Evolutionary conservation across 1,140 invertebrate species (phyloP), one percentile per base, ranked within the genome.

Genomic region (Heliconius nattereri): DNA sequence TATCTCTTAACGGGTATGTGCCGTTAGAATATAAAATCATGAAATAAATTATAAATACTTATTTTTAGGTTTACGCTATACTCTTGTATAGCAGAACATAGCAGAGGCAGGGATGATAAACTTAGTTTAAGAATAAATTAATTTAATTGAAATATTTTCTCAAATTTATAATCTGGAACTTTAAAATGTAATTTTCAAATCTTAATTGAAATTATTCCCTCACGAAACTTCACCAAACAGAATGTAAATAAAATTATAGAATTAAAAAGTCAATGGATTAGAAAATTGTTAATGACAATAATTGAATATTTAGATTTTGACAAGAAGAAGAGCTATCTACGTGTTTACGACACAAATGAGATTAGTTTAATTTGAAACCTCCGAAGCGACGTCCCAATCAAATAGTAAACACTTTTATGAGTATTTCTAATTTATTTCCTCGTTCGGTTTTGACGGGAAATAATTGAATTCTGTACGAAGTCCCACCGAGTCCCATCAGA

Each of bases 321-420:
- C 26, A 26, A 66, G 60, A 29, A 66, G 60, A 66, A 66, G 13
- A 29, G n/a, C 54, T 60, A 9, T 60, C 54, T n/a, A 23, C n/a
- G n/a, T 60, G 60, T 78, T 73, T 73, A 78, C 71, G 76, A 78
- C 54, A 71, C n/a, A 78, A 78, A 70, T 66, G 32, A 45, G 75
- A 76, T 76, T 75, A 60, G 57, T 75, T 75, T 40, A 75, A 75
- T 75, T 60, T 66, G 60, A 16, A 66, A 29, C 29, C 23, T 66
- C 60, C 23, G 5, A 66, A 66, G 60, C 60, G 29, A 76, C 66
- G 23, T 71, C 71, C 71, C 73, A 75, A 79, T 79, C 60, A 71
- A 79, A 66, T 79, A 79, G 73, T 79, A 79, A 75, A 75, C 78
- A 79, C 9, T 75, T 79, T 79, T 79, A 79, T 75, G 78, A 66